Conservation (phyloP, 2,888 invertebrate species). For the Drosophila peninsularis region DNA sequence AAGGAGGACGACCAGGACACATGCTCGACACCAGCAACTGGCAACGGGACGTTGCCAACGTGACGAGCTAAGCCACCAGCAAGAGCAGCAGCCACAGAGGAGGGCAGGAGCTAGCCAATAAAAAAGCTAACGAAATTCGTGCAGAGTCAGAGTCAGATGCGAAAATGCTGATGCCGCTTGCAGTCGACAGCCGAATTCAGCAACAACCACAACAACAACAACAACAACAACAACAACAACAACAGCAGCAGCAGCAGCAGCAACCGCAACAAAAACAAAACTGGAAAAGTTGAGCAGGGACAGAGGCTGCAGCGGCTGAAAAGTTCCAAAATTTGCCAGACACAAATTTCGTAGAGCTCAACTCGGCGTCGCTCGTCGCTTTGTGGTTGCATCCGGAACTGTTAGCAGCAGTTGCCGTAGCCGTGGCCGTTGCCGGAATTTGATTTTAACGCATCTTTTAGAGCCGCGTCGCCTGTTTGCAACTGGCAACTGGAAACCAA, state of each 20-base stretch:
- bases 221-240: conserved; percentile 25
- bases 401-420: conserved; percentile 45
- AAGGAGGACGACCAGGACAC: conserved; percentile 46
- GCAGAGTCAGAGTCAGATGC: conserved; percentile 38
- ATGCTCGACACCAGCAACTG: conserved; percentile 43
- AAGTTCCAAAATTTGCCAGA: conserved; percentile 67
- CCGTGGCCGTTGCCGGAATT: conserved; percentile 42
- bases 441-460: conserved; percentile 64
- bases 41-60: conserved; percentile 28
- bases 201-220: conserved; percentile 26
- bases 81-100: conserved; percentile 19
- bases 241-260: too few relatives aligned
- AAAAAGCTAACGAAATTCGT: conserved; percentile 58
- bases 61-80: conserved; percentile 35
- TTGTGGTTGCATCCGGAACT: conserved; percentile 55
- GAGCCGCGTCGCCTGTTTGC: conserved; percentile 32
- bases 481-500: conserved; percentile 37
- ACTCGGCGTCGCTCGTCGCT: conserved; percentile 14
- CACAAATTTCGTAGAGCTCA: conserved; percentile 37
- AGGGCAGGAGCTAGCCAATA: conserved; percentile 44
- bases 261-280: conserved; percentile 67
- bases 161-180: conserved; percentile 61
- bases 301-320: conserved; percentile 43
- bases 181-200: conserved; percentile 44
- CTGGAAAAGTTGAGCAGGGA: conserved; percentile 55